Evolutionary conservation across 2,113 vertebrate genomes (phyloP).

Genomic region (Piprites chloris): DNA sequence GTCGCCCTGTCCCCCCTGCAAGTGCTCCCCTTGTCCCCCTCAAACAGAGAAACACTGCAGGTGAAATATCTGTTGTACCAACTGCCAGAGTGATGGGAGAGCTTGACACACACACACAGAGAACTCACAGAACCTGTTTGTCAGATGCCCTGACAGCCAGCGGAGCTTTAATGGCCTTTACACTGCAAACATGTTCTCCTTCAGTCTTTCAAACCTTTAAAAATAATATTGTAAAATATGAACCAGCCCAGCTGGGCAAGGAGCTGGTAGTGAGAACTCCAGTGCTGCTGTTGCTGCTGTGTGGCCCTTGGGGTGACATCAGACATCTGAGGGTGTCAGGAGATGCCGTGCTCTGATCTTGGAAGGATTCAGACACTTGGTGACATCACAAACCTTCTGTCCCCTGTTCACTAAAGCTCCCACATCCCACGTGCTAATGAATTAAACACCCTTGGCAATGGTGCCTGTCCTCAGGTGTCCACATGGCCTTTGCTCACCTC

Average conservation of each 20-base stretch:
- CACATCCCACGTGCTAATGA: fast-evolving
- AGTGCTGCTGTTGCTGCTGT: background rate
- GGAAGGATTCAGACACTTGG: background rate
- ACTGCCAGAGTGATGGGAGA: background rate
- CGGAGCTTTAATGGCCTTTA: background rate
- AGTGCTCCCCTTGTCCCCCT: background rate
- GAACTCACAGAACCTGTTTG: constrained; percentile 45
- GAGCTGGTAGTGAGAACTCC: background rate
- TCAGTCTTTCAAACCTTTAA: background rate
- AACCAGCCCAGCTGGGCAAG: background rate
- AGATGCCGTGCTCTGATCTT: background rate
- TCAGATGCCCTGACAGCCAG: background rate
- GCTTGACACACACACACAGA: background rate
- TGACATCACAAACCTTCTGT: background rate
- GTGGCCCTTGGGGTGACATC: background rate
- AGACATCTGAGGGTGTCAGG: background rate
- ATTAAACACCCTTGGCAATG: background rate
- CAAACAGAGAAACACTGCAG: background rate
- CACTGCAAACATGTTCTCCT: background rate
- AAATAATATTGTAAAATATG: background rate
- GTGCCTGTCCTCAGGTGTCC: background rate
- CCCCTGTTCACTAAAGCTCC: background rate
- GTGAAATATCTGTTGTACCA: background rate
- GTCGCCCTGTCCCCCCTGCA: background rate
- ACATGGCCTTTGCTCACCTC: background rate